These are phyloP conservation scores for Leptinotarsa defecta DNA, from an alignment of 1,140 invertebrate genomes.

Conservation along the genomic window DNA sequence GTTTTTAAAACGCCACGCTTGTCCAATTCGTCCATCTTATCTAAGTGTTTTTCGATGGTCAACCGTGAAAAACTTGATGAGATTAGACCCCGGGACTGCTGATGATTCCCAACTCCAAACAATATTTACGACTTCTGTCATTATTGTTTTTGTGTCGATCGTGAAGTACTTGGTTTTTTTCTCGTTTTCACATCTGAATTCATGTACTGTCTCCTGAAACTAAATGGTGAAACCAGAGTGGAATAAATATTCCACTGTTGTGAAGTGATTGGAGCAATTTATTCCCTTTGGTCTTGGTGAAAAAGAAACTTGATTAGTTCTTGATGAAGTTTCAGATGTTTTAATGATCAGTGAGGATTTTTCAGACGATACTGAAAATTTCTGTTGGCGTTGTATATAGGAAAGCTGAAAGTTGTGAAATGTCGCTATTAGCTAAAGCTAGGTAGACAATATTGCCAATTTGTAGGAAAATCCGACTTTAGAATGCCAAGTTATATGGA, in stretches of 20 bases:
- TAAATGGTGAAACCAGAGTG: conserved; percentile 11
- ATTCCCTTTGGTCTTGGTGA: too few species aligned
- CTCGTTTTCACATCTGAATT: conserved; percentile 14
- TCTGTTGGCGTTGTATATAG: too few species aligned
- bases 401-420: too few species aligned
- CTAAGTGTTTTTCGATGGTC: conserved; percentile 20
- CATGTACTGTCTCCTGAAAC: conserved; percentile 11
- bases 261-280: too few species aligned
- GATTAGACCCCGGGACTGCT: conserved; percentile 23
- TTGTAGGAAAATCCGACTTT: too few species aligned
- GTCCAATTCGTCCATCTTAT: conserved; percentile 23
- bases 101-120: conserved; percentile 24
- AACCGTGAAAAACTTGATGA: conserved; percentile 6
- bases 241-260: not conserved
- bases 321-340: too few species aligned
- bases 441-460: too few species aligned
- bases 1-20: conserved; percentile 20
- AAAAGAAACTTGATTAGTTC: too few species aligned
- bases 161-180: conserved; percentile 3
- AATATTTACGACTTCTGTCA: conserved; percentile 24
- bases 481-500: too few species aligned
- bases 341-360: too few species aligned
- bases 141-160: conserved; percentile 21
- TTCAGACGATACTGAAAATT: too few species aligned
- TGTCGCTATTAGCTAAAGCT: too few species aligned